A percentile compares a stretch with the other conserved stretches of the same genome.
Conservation (phyloP, 1,140 invertebrate species). For the Hycleus cichorii region DNA sequence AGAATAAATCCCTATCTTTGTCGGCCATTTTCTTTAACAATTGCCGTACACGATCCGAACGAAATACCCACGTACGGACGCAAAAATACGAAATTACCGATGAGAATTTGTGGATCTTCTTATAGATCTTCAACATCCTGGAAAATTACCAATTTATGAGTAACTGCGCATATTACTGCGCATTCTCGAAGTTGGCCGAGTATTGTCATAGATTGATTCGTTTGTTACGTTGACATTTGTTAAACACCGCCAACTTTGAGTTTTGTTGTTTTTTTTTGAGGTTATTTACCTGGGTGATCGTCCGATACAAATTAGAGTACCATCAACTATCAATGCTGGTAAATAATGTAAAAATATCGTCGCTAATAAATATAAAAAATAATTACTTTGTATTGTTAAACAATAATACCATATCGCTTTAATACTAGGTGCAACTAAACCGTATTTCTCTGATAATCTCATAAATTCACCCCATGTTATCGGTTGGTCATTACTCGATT, state of each 20-base stretch:
- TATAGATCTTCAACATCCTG: slow-evolving; percentile 67
- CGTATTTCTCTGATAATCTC: slow-evolving; percentile 16
- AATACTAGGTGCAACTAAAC: slow-evolving; percentile 18
- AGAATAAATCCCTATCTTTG: slow-evolving; percentile 56
- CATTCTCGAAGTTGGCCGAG: no score
- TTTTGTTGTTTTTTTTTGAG: neutral
- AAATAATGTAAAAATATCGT: slow-evolving; percentile 51
- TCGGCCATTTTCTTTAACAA: slow-evolving; percentile 50
- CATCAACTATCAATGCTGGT: slow-evolving; percentile 53
- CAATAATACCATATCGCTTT: slow-evolving; percentile 40
- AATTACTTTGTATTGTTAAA: slow-evolving; percentile 46
- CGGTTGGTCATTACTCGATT: slow-evolving; percentile 58
- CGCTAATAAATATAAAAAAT: slow-evolving; percentile 36
- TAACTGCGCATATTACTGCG: neutral
- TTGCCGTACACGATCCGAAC: slow-evolving; percentile 52
- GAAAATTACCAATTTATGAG: neutral
- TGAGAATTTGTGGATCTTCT: slow-evolving; percentile 67
- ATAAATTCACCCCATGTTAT: slow-evolving; percentile 41
- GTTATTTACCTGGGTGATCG: slow-evolving; percentile 54
- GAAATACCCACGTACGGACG: slow-evolving; percentile 61
- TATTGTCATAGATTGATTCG: no score
- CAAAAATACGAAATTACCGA: slow-evolving; percentile 66
- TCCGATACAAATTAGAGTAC: slow-evolving; percentile 46
- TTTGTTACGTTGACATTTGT: neutral
- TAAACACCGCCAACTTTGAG: neutral